Conservation (phyloP, 92 coral and sea anemone species). For the Palythoa grandiflora region DNA sequence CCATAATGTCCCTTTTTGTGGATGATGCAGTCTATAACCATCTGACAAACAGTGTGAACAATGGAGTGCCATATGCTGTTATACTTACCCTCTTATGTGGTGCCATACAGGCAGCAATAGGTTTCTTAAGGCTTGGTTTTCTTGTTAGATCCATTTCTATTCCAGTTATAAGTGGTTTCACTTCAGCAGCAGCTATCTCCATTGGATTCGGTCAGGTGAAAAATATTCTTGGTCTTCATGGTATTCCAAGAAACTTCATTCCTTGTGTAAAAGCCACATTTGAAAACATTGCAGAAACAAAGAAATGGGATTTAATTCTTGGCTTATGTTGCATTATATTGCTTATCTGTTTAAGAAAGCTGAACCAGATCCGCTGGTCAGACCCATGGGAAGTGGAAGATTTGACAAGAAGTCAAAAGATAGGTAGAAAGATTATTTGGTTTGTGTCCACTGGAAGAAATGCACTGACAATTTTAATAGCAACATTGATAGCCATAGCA, state of each 20-base stretch:
- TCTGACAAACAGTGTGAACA: slow-evolving; percentile 8
- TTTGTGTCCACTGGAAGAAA: slow-evolving; percentile 83
- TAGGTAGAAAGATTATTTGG: slow-evolving; percentile 90
- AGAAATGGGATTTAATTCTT: slow-evolving; percentile 83
- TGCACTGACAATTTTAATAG: slow-evolving; percentile 83
- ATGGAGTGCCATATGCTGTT: slow-evolving; percentile 67
- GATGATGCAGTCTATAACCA: slow-evolving; percentile 50
- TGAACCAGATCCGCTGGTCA: slow-evolving; percentile 72
- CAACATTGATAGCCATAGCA: slow-evolving; percentile 75
- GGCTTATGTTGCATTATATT: slow-evolving; percentile 75
- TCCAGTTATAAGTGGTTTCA: slow-evolving; percentile 96
- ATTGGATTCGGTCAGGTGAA: slow-evolving; percentile 90
- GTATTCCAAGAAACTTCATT: slow-evolving; percentile 75
- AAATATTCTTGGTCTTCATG: slow-evolving; percentile 74
- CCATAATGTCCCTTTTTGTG: slow-evolving; percentile 96
- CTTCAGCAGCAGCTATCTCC: slow-evolving; percentile 93
- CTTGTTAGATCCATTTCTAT: slow-evolving; percentile 86
- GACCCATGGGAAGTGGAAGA: slow-evolving; percentile 67
- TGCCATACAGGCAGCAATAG: slow-evolving; percentile 75
- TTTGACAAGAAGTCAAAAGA: slow-evolving; percentile 65
- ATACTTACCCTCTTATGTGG: slow-evolving; percentile 84
- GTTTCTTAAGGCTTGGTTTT: slow-evolving; percentile 87
- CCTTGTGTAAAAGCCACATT: slow-evolving; percentile 73
- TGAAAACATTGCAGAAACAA: slow-evolving; percentile 69
- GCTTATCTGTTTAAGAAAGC: slow-evolving; percentile 60